Base-by-base conservation (phyloP, 2,797 vertebrate genomes). In the Hypotaenidia okinawae region DNA sequence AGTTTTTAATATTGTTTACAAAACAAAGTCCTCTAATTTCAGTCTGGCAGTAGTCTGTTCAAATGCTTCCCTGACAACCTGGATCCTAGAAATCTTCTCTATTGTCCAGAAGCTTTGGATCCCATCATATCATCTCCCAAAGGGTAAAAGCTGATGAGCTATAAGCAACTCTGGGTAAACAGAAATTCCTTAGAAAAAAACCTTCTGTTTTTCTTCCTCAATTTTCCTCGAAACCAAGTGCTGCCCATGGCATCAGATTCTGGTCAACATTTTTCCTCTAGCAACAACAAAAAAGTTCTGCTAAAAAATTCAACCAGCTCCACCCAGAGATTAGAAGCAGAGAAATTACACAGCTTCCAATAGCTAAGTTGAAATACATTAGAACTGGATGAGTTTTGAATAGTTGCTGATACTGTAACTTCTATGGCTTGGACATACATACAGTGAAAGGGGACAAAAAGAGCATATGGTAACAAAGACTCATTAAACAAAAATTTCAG, bases 151-250 rank as follows among this genome's bases (percentile, higher is more conserved):
- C 1, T 23, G 85, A 13, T 15, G 6, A 87, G 8, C 33, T 37
- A 25, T 8, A 51, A 30, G 33, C 13, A 73, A 72, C 80, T 77
- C 5, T 0, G 0, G 16, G 25, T 45, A 49, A 78, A 37, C 2
- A 39, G 41, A 39, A 5, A 6, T 32, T 67, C 70, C 17, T 39
- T 30, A 55, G 5, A 52, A 25, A 83, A 91, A 62, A 63, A 3
- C 21, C 47, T 16, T 61, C 4, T 3, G 7, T 14, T 78, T 87
- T 74, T 14, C 22, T 72, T 89, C 32, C 61, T 37, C 22, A 74
- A 0, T 19, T 6, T 66, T 68, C 32, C 22, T 43, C 35, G 37
- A 91, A 86, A 87, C 5, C 41, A 45, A 83, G 24, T 8, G 4
- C 2, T 59, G 4, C 8, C 37, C 41, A 78, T 1, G 84, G 27